Conservation (phyloP, 30 jellyfish, hydroid and myxozoan species). For the Haliclystus octoradiatus region DNA sequence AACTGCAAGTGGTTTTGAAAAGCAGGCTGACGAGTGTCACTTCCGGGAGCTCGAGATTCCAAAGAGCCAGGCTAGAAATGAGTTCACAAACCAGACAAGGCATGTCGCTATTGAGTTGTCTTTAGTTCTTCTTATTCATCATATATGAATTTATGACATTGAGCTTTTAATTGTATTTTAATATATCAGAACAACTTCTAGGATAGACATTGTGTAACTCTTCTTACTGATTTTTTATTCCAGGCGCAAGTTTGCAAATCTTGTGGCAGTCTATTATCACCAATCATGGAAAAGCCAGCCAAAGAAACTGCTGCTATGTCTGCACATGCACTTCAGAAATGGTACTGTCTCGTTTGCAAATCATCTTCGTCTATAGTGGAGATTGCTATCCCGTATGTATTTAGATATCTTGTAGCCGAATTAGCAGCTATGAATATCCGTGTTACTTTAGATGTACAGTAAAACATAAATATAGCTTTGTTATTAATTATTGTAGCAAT, state of each 20-base stretch:
- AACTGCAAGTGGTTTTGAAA: too few relatives aligned
- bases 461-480: not conserved
- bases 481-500: not conserved
- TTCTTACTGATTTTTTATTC: too few relatives aligned
- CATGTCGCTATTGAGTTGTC: too few relatives aligned
- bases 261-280: constrained; percentile 83
- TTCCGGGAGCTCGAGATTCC: too few relatives aligned
- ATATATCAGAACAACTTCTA: too few relatives aligned
- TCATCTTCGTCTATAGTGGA: constrained; percentile 33
- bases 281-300: constrained; percentile 67
- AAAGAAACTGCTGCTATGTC: constrained; percentile 60
- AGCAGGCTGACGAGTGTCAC: too few relatives aligned
- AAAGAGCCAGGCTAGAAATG: too few relatives aligned
- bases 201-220: too few relatives aligned
- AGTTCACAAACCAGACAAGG: too few relatives aligned
- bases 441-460: constrained; percentile 51
- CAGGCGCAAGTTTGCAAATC: constrained; percentile 78
- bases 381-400: constrained; percentile 77
- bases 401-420: constrained; percentile 85
- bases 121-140: too few relatives aligned
- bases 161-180: too few relatives aligned
- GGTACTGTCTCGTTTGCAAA: constrained; percentile 76
- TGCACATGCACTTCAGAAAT: constrained; percentile 42
- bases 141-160: too few relatives aligned
- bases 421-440: constrained; percentile 94